Percentiles rank a stretch among this genome's conserved stretches.
Evolutionary conservation across 1,140 invertebrate species (phyloP).

Genomic region (Cotesia typhae): DNA sequence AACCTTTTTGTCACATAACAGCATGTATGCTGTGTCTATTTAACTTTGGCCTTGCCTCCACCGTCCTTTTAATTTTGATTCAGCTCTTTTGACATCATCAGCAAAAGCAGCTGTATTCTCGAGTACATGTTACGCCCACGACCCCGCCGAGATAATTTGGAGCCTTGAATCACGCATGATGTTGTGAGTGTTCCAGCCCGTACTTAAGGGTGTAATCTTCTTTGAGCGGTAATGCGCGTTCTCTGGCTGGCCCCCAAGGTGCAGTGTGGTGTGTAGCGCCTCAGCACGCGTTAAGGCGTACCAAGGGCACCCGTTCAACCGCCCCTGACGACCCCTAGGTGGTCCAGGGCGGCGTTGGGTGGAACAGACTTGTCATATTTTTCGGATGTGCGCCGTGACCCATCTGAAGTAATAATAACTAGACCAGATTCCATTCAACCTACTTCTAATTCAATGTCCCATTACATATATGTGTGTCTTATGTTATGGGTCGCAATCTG

Average conservation of each 20-base stretch:
- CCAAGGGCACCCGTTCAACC: conserved; percentile 39
- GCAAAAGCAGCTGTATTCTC: conserved; percentile 13
- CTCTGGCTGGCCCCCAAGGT: conserved; percentile 37
- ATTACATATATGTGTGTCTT: neutral
- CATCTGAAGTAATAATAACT: conserved; percentile 1
- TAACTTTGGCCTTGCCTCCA: conserved; percentile 11
- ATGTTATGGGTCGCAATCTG: neutral
- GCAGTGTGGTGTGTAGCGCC: conserved; percentile 17
- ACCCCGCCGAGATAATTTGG: conserved; percentile 45
- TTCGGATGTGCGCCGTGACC: conserved; percentile 18
- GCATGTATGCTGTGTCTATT: conserved; percentile 23
- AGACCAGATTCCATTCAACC: neutral
- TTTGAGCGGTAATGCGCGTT: conserved; percentile 42
- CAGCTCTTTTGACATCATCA: neutral
- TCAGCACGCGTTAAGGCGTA: conserved; percentile 45
- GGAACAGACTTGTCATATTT: conserved; percentile 37
- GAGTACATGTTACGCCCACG: conserved; percentile 38
- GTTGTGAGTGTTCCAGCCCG: conserved; percentile 12
- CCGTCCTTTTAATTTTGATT: neutral
- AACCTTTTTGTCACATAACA: neutral
- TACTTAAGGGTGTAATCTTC: conserved; percentile 42
- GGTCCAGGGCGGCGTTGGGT: conserved; percentile 45
- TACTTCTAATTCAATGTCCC: neutral
- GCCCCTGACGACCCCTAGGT: conserved; percentile 45
- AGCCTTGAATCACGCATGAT: conserved; percentile 26